Evolutionary conservation across 37 sponge, comb jelly and placozoan genomes (phyloP).

Genomic region (Lycopodina hypogea): DNA sequence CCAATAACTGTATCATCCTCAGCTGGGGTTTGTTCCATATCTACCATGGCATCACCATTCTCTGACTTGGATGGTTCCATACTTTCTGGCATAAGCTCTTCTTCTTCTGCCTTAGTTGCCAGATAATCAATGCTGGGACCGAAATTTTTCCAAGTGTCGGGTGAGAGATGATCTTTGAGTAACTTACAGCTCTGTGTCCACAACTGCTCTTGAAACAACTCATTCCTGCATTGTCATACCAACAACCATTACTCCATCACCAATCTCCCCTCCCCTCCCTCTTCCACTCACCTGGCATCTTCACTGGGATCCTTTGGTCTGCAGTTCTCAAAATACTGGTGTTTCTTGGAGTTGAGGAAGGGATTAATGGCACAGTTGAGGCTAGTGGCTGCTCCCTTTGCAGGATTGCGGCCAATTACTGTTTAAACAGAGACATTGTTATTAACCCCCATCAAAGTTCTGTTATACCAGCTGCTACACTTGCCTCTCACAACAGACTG

Average conservation of each 20-base stretch:
- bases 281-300: slow-evolving; percentile 27
- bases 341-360: slow-evolving; percentile 54
- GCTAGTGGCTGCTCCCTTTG: slow-evolving; percentile 61
- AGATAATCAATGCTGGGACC: slow-evolving; percentile 11
- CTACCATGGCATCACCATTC: background rate
- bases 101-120: background rate
- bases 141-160: slow-evolving; percentile 47
- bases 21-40: background rate
- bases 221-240: slow-evolving; percentile 29
- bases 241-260: background rate
- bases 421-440: background rate
- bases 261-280: background rate
- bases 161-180: slow-evolving; percentile 47
- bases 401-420: slow-evolving; percentile 23
- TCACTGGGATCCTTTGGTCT: slow-evolving; percentile 5
- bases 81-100: background rate
- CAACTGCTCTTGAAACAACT: slow-evolving; percentile 54
- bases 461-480: no score
- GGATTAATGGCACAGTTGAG: slow-evolving; percentile 80
- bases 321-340: slow-evolving; percentile 57
- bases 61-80: background rate
- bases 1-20: background rate
- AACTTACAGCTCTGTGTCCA: slow-evolving; percentile 52
- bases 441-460: no score
- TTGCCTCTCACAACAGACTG: no score